Percentiles rank a stretch among this genome's conserved stretches.
Evolutionary conservation across 2,888 invertebrate species (phyloP).

Genomic region (Orthonevra nobilis): DNA sequence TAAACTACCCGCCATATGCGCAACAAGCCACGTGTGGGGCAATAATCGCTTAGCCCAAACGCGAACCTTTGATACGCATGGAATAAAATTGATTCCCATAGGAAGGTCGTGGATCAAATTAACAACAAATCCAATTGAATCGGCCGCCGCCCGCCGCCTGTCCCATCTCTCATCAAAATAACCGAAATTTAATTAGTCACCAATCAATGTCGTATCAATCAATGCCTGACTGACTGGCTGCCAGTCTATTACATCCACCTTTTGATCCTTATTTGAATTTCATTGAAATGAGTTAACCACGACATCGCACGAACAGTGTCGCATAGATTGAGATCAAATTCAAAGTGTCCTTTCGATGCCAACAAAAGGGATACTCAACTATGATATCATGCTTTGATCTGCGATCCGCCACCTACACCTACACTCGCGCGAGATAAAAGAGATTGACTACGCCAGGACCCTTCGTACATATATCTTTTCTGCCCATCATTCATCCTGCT

Average conservation of each 20-base stretch:
- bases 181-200: constrained; percentile 68
- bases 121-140: constrained; percentile 20
- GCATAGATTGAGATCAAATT: constrained; percentile 44
- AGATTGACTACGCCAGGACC: constrained; percentile 40
- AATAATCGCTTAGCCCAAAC: constrained; percentile 5
- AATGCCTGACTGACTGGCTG: constrained; percentile 32
- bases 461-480: constrained; percentile 48
- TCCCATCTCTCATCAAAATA: constrained; percentile 65
- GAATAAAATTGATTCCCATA: constrained; percentile 30
- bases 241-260: not conserved
- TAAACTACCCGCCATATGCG: constrained; percentile 21
- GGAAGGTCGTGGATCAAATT: constrained; percentile 43
- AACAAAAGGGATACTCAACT: constrained; percentile 26
- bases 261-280: constrained; percentile 11
- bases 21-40: constrained; percentile 30
- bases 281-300: constrained; percentile 58
- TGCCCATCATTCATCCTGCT: constrained; percentile 26
- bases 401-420: not conserved
- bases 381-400: constrained; percentile 54
- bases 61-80: not conserved
- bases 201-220: constrained; percentile 67
- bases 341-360: constrained; percentile 47
- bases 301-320: constrained; percentile 22
- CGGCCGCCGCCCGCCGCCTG: constrained; percentile 27
- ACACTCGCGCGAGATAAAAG: constrained; percentile 36